Base-by-base conservation (phyloP, 2,888 invertebrate genomes). In the Troglohyphantes excavatus region DNA sequence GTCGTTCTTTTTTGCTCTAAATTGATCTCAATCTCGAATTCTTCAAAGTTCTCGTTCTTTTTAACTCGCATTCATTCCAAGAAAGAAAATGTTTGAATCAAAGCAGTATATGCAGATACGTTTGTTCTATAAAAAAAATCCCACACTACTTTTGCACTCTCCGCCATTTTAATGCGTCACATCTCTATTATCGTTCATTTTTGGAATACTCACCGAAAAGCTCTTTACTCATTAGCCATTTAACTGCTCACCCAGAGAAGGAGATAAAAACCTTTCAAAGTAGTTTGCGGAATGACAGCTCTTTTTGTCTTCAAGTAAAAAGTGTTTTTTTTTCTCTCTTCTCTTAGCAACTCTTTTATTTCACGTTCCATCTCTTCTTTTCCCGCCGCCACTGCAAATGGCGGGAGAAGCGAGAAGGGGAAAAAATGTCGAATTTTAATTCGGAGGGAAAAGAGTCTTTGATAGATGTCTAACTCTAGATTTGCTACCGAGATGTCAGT, bases 161-260 rank as follows among this genome's bases (percentile, higher is more conserved):
- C 33, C n/a, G 17, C 11, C 19, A 73, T 73, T 33, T 61, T 59
- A 75, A 59, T 75, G 29, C 75, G 19, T 53, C 29, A 59, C 75
- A 29, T 75, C 53, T 53, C 27, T 61, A 75, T 75, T 75, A 75
- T 61, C 75, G 27, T 61, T 27, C 33, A 75, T 75, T 61, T 75
- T 75, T 29, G n/a, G 29, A 33, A 61, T 75, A 53, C 21, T 61
- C 75, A 33, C 59, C 59, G 6, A 29, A 75, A 75, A 75, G 33
- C 33, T 59, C 59, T 75, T 75, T 75, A 59, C 53, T 75, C 75
- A 61, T 75, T 75, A 75, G 61, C 53, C 33, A 59, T 68, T 75
- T 61, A 61, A 75, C 75, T 75, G 75, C 29, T 59, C 27, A 13
- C 33, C n/a, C 19, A 27, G 11, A 1, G 75, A n/a, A n/a, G n/a